These are phyloP conservation scores for Falcunculus frontatus DNA, from an alignment of 2,113 vertebrate species.

Conservation along the genomic window DNA sequence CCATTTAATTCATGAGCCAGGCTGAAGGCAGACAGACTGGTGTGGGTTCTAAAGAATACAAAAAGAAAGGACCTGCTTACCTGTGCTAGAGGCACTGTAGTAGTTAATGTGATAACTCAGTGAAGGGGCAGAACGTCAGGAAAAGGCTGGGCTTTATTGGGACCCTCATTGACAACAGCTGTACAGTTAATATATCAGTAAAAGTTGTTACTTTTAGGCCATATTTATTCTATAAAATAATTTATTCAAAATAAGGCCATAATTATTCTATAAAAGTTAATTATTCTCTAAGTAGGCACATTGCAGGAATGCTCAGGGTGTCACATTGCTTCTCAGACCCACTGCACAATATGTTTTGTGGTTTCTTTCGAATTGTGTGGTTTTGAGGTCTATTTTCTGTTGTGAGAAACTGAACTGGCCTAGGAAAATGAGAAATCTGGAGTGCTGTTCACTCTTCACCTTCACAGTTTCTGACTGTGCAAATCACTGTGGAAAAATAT, in stretches of 20 bases:
- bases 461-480: background rate
- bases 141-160: background rate
- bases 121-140: background rate
- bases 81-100: background rate
- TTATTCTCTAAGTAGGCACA: background rate
- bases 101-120: background rate
- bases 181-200: background rate
- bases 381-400: background rate
- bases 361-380: background rate
- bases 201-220: background rate
- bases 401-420: background rate
- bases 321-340: rapidly evolving
- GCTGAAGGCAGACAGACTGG: background rate
- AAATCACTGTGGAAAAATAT: background rate
- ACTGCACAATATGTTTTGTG: background rate
- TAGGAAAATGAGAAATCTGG: background rate
- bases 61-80: background rate
- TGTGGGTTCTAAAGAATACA: background rate
- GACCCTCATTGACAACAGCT: background rate
- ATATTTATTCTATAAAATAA: background rate
- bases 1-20: background rate
- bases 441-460: background rate
- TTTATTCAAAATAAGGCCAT: too few relatives aligned
- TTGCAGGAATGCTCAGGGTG: background rate
- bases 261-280: background rate